These are phyloP conservation scores for Enteromius viviparus DNA, from an alignment of 2,797 vertebrate genomes.

Conservation along the genomic window DNA sequence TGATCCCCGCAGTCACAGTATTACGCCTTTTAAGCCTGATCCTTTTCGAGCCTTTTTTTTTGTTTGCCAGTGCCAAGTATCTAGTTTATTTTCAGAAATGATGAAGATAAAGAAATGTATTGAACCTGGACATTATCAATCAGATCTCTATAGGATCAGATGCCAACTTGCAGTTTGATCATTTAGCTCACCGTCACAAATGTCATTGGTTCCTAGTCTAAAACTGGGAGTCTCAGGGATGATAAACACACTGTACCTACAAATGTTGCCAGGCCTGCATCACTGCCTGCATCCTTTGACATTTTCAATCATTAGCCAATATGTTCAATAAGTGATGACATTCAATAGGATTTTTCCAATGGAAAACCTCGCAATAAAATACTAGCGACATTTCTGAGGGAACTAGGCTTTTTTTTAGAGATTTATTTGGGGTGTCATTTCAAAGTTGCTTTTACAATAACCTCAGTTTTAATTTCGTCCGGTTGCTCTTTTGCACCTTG, in stretches of 20 bases:
- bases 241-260: conserved; percentile 35
- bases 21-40: conserved; percentile 22
- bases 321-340: conserved; percentile 41
- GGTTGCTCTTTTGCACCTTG: conserved; percentile 31
- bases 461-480: conserved; percentile 70
- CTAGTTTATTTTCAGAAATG: conserved; percentile 46
- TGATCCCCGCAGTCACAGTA: conserved; percentile 22
- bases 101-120: conserved; percentile 6
- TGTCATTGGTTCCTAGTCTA: conserved; percentile 50
- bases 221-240: conserved; percentile 60
- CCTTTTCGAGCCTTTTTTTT: conserved; percentile 12
- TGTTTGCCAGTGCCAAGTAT: conserved; percentile 56
- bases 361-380: conserved; percentile 67
- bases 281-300: conserved; percentile 42
- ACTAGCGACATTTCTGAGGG: conserved; percentile 57
- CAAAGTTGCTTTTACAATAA: conserved; percentile 71
- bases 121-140: conserved; percentile 11
- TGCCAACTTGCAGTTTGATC: conserved; percentile 19
- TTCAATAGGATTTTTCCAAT: conserved; percentile 54
- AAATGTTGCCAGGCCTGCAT: conserved; percentile 15
- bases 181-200: background rate
- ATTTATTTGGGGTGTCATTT: conserved; percentile 53
- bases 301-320: conserved; percentile 43
- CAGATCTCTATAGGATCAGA: conserved; percentile 15
- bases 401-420: conserved; percentile 31